Evolutionary conservation across 1,140 invertebrate species (phyloP).

Genomic region (Magallana angulata): DNA sequence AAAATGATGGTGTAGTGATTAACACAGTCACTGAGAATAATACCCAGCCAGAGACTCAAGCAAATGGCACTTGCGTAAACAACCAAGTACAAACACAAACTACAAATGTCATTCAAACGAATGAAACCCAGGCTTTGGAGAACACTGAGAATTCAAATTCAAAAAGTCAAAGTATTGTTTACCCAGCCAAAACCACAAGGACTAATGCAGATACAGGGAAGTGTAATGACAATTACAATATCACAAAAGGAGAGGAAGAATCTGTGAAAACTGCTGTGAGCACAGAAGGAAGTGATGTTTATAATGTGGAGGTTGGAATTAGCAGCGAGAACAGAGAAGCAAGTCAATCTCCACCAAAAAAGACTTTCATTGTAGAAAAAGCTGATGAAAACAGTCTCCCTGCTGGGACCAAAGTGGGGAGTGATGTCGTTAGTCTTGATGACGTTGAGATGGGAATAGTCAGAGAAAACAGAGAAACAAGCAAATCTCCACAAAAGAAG

Average conservation of each 20-base stretch:
- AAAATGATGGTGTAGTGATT: not conserved
- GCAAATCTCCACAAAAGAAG: not conserved
- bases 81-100: too few relatives aligned
- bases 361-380: not conserved
- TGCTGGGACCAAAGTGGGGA: too few relatives aligned
- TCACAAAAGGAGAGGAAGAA: not conserved
- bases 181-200: too few relatives aligned
- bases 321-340: not conserved
- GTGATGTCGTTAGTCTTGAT: too few relatives aligned
- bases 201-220: not conserved
- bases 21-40: not conserved
- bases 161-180: too few relatives aligned
- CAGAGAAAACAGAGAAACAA: too few relatives aligned
- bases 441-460: too few relatives aligned
- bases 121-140: too few relatives aligned
- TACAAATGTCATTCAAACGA: too few relatives aligned
- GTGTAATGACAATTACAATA: not conserved
- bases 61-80: too few relatives aligned
- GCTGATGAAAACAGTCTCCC: not conserved
- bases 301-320: not conserved
- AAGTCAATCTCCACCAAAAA: not conserved
- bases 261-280: not conserved
- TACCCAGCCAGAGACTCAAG: too few relatives aligned
- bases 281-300: not conserved
- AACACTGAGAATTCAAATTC: too few relatives aligned